A percentile compares a stretch with the other conserved stretches of the same genome.
Evolutionary conservation across 1,140 invertebrate species (phyloP).

Genomic region (Contarinia nasturtii): DNA sequence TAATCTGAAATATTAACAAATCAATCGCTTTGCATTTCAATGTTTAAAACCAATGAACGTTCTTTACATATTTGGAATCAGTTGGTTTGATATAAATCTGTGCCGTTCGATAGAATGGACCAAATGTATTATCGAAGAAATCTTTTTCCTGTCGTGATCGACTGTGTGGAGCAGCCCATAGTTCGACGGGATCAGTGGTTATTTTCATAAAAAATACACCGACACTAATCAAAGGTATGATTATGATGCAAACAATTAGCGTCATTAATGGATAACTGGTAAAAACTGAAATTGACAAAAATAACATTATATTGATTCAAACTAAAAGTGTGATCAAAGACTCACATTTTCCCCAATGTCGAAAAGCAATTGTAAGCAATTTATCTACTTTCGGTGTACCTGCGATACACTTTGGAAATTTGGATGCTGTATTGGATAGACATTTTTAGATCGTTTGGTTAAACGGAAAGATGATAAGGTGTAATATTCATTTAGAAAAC

Average conservation of each 20-base stretch:
- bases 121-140: slow-evolving; percentile 65
- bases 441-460: neutral
- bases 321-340: too few species aligned
- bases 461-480: neutral
- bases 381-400: slow-evolving; percentile 23
- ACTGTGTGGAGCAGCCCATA: slow-evolving; percentile 69
- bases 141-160: slow-evolving; percentile 58
- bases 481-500: neutral
- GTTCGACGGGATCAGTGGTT: slow-evolving; percentile 68
- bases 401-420: slow-evolving; percentile 6
- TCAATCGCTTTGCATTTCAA: neutral
- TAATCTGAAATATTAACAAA: neutral
- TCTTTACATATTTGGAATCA: slow-evolving; percentile 14
- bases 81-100: slow-evolving; percentile 47
- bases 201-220: slow-evolving; percentile 46
- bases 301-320: slow-evolving; percentile 2
- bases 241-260: slow-evolving; percentile 34
- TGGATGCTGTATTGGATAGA: slow-evolving; percentile 5
- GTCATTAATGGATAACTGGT: slow-evolving; percentile 39
- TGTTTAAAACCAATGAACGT: too few species aligned
- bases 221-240: slow-evolving; percentile 34
- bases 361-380: slow-evolving; percentile 29
- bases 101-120: slow-evolving; percentile 81
- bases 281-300: slow-evolving; percentile 26
- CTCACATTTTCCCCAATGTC: slow-evolving; percentile 28